A percentile compares a stretch with the other conserved stretches of the same genome.
Evolutionary conservation across 1,140 invertebrate genomes (phyloP).

Genomic region (Aleiodes sp.): DNA sequence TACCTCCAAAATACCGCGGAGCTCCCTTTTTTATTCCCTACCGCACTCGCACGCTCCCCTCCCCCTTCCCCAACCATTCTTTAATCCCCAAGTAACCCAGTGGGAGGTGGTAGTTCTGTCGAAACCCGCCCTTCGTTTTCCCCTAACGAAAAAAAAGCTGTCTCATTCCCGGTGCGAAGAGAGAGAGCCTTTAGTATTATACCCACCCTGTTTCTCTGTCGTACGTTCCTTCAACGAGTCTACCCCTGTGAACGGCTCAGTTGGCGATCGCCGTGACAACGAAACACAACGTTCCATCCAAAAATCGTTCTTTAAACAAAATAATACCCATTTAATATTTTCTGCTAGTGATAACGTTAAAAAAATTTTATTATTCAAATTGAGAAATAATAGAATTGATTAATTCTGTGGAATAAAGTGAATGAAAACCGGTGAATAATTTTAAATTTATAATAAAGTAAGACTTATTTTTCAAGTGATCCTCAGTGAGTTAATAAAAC

Average conservation of each 20-base stretch:
- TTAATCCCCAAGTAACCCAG: slow-evolving; percentile 2
- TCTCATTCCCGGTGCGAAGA: slow-evolving; percentile 36
- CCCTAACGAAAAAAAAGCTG: slow-evolving; percentile 29
- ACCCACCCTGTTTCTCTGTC: slow-evolving; percentile 43
- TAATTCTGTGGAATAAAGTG: too few relatives aligned
- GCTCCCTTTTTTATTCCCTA: slow-evolving; percentile 38
- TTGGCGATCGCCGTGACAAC: slow-evolving; percentile 65
- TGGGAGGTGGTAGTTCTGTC: not conserved
- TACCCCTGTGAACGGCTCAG: slow-evolving; percentile 62
- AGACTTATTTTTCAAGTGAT: too few relatives aligned
- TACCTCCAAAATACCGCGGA: slow-evolving; percentile 56
- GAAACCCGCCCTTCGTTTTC: slow-evolving; percentile 22
- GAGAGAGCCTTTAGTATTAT: slow-evolving; percentile 41
- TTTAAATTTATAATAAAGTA: too few relatives aligned
- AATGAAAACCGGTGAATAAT: too few relatives aligned
- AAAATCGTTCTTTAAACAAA: too few relatives aligned
- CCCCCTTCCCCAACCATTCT: not conserved
- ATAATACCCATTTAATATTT: too few relatives aligned
- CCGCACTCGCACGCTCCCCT: slow-evolving; percentile 20
- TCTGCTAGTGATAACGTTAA: too few relatives aligned
- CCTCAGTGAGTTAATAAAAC: too few relatives aligned
- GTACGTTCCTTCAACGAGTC: slow-evolving; percentile 53
- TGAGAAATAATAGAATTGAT: too few relatives aligned
- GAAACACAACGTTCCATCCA: slow-evolving; percentile 57
- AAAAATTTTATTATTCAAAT: too few relatives aligned